Base-by-base conservation (phyloP, 2,888 invertebrate species). In the Calameuta idolon region DNA sequence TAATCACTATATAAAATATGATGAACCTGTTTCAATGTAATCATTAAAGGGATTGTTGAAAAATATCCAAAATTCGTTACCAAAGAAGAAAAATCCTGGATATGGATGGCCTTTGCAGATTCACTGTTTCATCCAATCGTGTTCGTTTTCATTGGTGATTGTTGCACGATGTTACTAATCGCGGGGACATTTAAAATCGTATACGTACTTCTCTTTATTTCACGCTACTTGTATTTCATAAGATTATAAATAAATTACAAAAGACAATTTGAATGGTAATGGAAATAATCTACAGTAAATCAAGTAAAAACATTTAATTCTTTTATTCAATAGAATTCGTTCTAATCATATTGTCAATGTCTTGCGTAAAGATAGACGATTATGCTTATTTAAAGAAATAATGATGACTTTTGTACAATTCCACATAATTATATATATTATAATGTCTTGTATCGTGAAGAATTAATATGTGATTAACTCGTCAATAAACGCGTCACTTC, bases 81-180 rank as follows among this genome's bases (percentile, higher is more conserved):
- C 78, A 69, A 55, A 76, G 34, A 68, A 76, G 69, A 68, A 73
- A 73, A 78, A 73, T 78, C 12, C 76, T 78, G 76, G 78, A 78
- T 78, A 78, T 71, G 71, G 78, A 78, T 76, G 78, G 75, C 78
- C 73, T 73, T 76, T 78, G 78, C 78, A 73, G 76, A 78, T 31
- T 69, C 73, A 71, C 75, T 75, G 34, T 33, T 34, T 73, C 30
- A 34, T 71, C 71, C 71, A 71, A 71, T 71, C 71, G 31, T 15
- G 12, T 71, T 71, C 31, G 23, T 55, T 55, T 3, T 55, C 55
- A 55, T 55, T 55, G 55, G 23, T 23, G 23, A 9, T 23, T 23
- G 23, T 55, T 55, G 23, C 23, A 23, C 55, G 55, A 23, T 40
- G 23, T 55, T 55, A 55, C 55, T 55, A 15, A 55, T 55, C 55